A percentile compares a stretch with the other conserved stretches of the same genome.
These are phyloP conservation scores for Sympetrum striolatum DNA, from an alignment of 2,888 invertebrate genomes.

Conservation along the genomic window DNA sequence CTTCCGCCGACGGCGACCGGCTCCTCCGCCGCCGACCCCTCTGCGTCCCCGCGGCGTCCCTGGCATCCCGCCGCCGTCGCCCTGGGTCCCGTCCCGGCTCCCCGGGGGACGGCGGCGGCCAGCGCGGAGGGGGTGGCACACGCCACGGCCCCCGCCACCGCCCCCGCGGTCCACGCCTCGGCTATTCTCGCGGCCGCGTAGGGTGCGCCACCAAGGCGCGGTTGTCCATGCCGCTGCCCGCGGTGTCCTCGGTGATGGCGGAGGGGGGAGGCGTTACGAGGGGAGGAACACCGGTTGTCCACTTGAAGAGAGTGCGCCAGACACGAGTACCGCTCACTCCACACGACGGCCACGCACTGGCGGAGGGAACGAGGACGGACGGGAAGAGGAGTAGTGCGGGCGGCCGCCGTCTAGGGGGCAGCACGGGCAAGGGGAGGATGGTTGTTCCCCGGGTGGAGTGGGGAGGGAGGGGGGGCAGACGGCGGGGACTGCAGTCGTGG, in stretches of 20 bases:
- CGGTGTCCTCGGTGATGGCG: not conserved
- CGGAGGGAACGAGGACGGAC: not conserved
- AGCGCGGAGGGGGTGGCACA: constrained; percentile 56
- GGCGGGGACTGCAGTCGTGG: constrained; percentile 41
- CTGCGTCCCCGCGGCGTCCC: not conserved
- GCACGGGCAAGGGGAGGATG: constrained; percentile 25
- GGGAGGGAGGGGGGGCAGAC: not conserved
- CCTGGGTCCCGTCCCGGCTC: constrained; percentile 52
- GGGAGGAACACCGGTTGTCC: not conserved
- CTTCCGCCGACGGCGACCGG: constrained; percentile 32
- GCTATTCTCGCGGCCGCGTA: constrained; percentile 55
- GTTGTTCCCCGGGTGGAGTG: not conserved
- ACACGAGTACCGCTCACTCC: constrained; percentile 20
- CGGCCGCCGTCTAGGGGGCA: constrained; percentile 17
- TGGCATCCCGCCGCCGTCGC: not conserved
- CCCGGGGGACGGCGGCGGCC: constrained; percentile 59
- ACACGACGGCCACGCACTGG: constrained; percentile 39
- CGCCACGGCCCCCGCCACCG: constrained; percentile 56
- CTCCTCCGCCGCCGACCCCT: not conserved
- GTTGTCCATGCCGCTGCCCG: constrained; percentile 52
- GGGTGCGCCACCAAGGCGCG: constrained; percentile 9
- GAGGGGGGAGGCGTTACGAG: not conserved
- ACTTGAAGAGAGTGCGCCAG: not conserved
- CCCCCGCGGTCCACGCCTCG: constrained; percentile 53
- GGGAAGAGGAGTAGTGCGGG: constrained; percentile 15